phyloP scores from a whole-genome alignment of 2,797 vertebrate species.

The Echeneis naucrates region DNA sequence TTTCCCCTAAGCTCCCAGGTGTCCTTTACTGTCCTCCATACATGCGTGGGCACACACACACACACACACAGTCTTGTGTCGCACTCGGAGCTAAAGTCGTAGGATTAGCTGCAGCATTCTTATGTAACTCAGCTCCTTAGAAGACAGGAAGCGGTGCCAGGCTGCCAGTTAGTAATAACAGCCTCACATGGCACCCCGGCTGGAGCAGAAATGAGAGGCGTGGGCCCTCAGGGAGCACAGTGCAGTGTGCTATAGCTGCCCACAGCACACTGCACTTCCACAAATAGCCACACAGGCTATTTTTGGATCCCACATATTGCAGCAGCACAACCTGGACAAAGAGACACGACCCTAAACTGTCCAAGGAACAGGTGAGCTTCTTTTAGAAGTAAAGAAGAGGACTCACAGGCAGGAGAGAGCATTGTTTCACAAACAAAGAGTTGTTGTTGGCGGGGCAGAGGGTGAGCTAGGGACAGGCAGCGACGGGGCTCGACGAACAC shows the following conservation, averaged over 20 bases:
- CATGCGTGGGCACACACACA: not conserved
- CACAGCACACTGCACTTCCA: conserved; percentile 63
- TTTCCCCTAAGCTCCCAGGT: conserved; percentile 31
- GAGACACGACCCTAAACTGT: conserved; percentile 59
- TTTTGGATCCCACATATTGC: conserved; percentile 61
- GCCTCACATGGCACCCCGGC: conserved; percentile 53
- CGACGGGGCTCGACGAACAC: conserved; percentile 52
- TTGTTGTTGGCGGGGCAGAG: conserved; percentile 39
- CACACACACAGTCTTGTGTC: conserved; percentile 15
- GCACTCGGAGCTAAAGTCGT: conserved; percentile 46
- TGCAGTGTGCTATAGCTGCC: conserved; percentile 45
- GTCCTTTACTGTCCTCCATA: conserved; percentile 67
- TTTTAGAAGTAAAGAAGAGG: conserved; percentile 2
- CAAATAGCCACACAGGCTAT: conserved; percentile 70
- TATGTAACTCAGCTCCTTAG: conserved; percentile 69
- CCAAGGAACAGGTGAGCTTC: conserved; percentile 49
- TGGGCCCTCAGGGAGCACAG: conserved; percentile 26
- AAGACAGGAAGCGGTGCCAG: conserved; percentile 63
- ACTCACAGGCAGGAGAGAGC: not conserved
- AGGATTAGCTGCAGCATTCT: conserved; percentile 73
- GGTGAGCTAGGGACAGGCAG: conserved; percentile 51
- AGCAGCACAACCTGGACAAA: conserved; percentile 53
- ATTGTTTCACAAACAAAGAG: conserved; percentile 54
- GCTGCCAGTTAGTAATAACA: conserved; percentile 62
- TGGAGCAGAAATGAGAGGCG: conserved; percentile 56